Evolutionary conservation across 2,113 vertebrate genomes (phyloP), one percentile per base, ranked within the genome.

Genomic region (Lota lota): DNA sequence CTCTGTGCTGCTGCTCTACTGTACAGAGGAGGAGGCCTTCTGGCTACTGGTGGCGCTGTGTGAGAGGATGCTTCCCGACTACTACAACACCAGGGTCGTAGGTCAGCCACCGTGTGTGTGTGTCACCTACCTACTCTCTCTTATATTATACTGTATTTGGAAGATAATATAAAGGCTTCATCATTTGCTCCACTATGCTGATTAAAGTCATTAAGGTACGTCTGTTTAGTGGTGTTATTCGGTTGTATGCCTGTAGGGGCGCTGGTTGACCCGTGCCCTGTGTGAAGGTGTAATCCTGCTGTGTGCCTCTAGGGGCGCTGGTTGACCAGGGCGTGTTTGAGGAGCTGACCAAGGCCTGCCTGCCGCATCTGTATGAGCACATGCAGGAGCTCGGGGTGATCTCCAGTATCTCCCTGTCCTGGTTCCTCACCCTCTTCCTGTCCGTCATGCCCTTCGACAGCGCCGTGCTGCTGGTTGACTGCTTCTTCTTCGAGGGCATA

Each of bases 321-420:
- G 95, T 99, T 78, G 97, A 99, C 77, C 97, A 99, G 85, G 96
- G 95, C 2, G 98, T 99, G 82, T 99, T 99, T 56, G 96, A 99
- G 77, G 97, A 99, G 24, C 91, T 99, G 71, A 97, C 96, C 0
- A 90, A 91, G 18, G 93, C 94, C 18, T 93, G 92, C 79, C 92
- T 99, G 66, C 95, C 97, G 0, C 90, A 91, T 66, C 93, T 99
- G 2, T 94, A 95, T 0, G 95, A 96, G 75, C 97, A 95, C 90
- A 98, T 98, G 96, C 95, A 96, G 82, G 95, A 94, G 0, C 86
- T 99, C 21, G 97, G 97, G 0, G 97, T 99, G 22, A 96, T 98
- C 84, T 94, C 96, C 71, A 99, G 95, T 82, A 98, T 98, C 87
- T 97, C 95, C 0, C 93, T 99, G 1, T 98, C 97, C 62, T 99